Evolutionary conservation across 1,140 invertebrate genomes (phyloP), one percentile per base, ranked within the genome.

Genomic region (Melitaea cinxia): DNA sequence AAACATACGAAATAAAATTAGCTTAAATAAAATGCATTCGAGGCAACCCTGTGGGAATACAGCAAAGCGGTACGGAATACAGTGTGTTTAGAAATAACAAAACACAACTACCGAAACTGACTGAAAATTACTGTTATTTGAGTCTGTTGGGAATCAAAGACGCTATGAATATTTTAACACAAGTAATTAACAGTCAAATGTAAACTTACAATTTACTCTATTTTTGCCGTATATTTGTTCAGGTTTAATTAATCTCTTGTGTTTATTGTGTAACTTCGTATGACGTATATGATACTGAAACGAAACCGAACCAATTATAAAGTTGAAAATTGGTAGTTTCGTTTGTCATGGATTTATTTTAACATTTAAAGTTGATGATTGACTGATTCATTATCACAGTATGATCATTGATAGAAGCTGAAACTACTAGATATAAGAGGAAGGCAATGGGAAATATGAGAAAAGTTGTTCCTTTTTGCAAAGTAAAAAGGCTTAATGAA

Each of bases 1-100:
- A 73, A 80, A 77, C 65, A 73, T 49, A 69, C 60, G 66, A 80
- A 79, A 82, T 77, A 74, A 70, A 78, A 83, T 83, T 82, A 80
- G 74, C 75, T 75, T 75, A 68, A 79, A 78, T 67, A 74, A 75
- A 83, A 82, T 83, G 67, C 80, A 81, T 77, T 79, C 70, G 56
- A 69, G 63, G 26, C 50, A 64, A 57, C 67, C 78, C 70, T 70
- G 62, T 55, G 72, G 70, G 77, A 68, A 69, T 70, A 68, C 53
- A 53, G 52, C 23, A 55, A 68, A 62, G 64, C 71, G 59, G 68
- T 65, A 62, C 55, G 65, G 55, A 53, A 45, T 65, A 62, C 59
- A 62, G 63, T 47, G 52, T 66, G 62, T 75, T 71, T 70, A 60
- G 61, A 77, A 78, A 75, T 78, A 75, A 73, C 65, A 77, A 75